These are phyloP conservation scores for Stramonita haemastoma DNA, from an alignment of 2,888 invertebrate species.

Conservation along the genomic window DNA sequence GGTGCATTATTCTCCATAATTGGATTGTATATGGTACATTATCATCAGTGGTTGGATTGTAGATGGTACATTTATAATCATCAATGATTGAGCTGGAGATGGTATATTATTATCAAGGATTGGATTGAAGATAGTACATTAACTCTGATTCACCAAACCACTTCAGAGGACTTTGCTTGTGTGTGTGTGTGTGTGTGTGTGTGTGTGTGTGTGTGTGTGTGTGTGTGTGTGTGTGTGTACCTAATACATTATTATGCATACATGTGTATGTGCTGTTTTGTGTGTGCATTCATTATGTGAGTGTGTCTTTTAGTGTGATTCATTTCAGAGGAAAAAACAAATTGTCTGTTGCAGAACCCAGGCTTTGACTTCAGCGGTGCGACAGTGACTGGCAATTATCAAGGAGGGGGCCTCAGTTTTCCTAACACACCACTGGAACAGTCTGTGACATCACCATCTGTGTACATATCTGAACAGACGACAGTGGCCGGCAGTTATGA, in stretches of 20 bases:
- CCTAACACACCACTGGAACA: slow-evolving; percentile 23
- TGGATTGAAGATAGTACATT: no score
- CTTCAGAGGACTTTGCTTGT: neutral
- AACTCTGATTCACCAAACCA: no score
- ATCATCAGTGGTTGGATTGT: no score
- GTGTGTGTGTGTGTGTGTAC: slow-evolving; percentile 9
- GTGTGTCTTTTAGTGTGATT: neutral
- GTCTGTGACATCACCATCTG: no score
- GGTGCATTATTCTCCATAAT: no score
- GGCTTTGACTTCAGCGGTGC: slow-evolving; percentile 77
- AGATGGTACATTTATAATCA: no score
- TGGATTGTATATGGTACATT: no score
- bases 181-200: slow-evolving; percentile 20
- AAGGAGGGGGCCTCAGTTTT: slow-evolving; percentile 74
- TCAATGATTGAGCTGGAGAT: no score
- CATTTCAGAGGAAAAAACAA: neutral
- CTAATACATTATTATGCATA: neutral
- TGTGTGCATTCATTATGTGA: neutral
- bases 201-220: slow-evolving; percentile 35
- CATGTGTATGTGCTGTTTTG: neutral
- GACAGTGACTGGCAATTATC: slow-evolving; percentile 75
- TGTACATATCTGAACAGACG: no score
- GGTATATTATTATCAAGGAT: no score
- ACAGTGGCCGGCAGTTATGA: no score
- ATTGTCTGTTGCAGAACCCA: slow-evolving; percentile 70